Evolutionary conservation across 2,797 vertebrate species (phyloP), one percentile per base, ranked within the genome.

Genomic region (Manis javanica): DNA sequence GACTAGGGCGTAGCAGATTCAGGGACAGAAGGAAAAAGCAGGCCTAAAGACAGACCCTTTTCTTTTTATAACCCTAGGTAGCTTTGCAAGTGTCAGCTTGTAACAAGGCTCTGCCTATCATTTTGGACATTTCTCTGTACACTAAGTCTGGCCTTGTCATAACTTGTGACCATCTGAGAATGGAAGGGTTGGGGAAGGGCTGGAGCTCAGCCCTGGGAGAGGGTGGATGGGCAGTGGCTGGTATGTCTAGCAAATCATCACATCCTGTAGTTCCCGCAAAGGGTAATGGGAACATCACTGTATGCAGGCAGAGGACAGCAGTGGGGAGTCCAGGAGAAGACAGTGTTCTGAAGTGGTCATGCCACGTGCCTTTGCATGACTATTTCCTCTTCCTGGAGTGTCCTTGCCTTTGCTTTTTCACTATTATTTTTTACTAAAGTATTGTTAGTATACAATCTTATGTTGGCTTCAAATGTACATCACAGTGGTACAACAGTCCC

Each of bases 301-400:
- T 21, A 4, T 1, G 12, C 11, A 21, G 2, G 7, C 4, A 1
- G 15, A 46, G n/a, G 7, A 6, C 3, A 39, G 90, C 9, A 2
- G 12, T 12, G 6, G n/a, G 59, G n/a, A 0, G 18, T 19, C 55
- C 9, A 0, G 7, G 55, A 37, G 85, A 57, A 57, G 34, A 37
- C 26, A 2, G 16, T 11, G 0, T 13, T 29, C 55, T 59, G 55
- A 77, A 24, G 18, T 14, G 15, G 9, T 39, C 24, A 7, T 1
- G n/a, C n/a, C 37, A 21, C 0, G 0, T 0, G 53, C 7, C n/a
- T 69, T 34, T 42, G 2, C 16, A 7, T 8, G 66, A 15, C 29
- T 2, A 0, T 34, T n/a, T 63, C 10, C 42, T 72, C 4, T 23
- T 4, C 63, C 61, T 1, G 18, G 12, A 16, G 2, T 15, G 39